These are phyloP conservation scores for Apaloderma vittatum DNA, from an alignment of 2,113 vertebrate species.

Conservation along the genomic window DNA sequence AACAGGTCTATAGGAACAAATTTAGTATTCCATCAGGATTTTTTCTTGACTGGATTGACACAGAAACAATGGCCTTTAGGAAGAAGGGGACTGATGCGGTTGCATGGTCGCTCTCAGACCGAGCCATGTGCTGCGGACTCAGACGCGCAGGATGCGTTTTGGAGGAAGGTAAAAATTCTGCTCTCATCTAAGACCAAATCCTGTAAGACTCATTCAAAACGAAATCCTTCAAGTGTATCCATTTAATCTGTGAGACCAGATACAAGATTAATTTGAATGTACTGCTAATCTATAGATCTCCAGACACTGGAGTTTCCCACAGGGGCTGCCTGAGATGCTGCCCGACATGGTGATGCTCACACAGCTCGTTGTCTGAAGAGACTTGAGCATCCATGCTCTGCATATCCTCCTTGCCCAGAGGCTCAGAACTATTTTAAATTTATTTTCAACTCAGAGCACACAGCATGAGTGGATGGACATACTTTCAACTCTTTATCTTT, in stretches of 20 bases:
- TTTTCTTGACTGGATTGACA: not conserved
- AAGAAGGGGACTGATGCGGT: not conserved
- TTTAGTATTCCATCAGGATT: not conserved
- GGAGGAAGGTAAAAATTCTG: slow-evolving; percentile 56
- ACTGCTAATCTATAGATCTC: slow-evolving; percentile 60
- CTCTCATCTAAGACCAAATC: slow-evolving; percentile 58
- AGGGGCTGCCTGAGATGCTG: not conserved
- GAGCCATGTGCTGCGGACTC: not conserved
- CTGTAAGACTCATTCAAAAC: slow-evolving; percentile 52
- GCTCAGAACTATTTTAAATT: slow-evolving; percentile 22
- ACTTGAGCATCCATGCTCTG: not conserved
- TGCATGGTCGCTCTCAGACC: accelerated
- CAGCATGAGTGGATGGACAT: not conserved
- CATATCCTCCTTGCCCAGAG: not conserved
- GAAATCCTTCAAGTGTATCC: slow-evolving; percentile 66
- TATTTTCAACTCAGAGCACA: not conserved
- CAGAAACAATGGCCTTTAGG: not conserved
- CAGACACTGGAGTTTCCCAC: not conserved
- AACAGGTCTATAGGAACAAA: not conserved
- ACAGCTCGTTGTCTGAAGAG: not conserved
- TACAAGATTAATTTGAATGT: slow-evolving; percentile 68
- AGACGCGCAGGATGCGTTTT: not conserved
- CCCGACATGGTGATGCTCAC: slow-evolving; percentile 20
- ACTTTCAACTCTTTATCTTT: not conserved
- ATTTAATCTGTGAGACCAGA: slow-evolving; percentile 62